These are phyloP conservation scores for Ageneiosus marmoratus DNA, from an alignment of 2,113 vertebrate genomes.

Conservation along the genomic window DNA sequence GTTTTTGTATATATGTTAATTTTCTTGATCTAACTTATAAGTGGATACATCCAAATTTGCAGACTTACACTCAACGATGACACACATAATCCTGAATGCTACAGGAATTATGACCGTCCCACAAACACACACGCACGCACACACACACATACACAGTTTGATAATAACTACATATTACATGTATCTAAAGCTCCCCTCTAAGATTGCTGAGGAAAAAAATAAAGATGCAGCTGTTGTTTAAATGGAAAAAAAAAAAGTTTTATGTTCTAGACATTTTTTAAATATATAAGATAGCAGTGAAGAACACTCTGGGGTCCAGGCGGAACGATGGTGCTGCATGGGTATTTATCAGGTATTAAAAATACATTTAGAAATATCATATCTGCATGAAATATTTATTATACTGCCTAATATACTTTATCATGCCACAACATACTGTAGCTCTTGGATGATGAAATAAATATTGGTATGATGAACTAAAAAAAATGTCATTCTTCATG, in stretches of 20 bases:
- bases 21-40: not conserved
- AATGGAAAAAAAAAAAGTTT: too few species aligned
- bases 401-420: not conserved
- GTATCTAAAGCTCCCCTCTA: not conserved
- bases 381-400: not conserved
- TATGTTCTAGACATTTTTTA: not conserved
- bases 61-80: not conserved
- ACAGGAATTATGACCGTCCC: not conserved
- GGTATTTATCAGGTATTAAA: not conserved
- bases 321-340: not conserved
- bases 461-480: not conserved
- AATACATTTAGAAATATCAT: not conserved
- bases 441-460: not conserved
- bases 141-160: not conserved
- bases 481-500: slow-evolving; percentile 2
- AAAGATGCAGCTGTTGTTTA: not conserved
- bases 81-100: not conserved
- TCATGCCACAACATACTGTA: not conserved
- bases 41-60: not conserved
- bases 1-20: not conserved
- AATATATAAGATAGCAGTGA: not conserved
- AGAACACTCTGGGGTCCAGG: not conserved
- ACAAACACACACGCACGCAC: not conserved
- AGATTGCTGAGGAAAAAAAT: not conserved
- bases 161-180: not conserved